Base-by-base conservation (phyloP, 1,140 invertebrate species). In the Aethina tumida region DNA sequence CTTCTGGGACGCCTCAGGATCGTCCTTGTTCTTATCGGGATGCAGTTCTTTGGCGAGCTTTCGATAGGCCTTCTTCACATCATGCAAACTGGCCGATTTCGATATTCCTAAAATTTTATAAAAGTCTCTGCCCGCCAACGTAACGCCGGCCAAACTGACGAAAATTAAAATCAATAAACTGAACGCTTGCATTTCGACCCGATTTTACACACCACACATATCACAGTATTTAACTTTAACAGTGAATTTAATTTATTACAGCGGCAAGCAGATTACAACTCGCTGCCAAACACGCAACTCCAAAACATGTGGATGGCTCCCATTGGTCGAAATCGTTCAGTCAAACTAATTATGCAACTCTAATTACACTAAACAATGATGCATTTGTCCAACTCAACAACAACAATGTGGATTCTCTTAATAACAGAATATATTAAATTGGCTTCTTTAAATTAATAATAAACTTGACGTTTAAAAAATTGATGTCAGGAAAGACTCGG, bases 21-120 rank as follows among this genome's bases (percentile, higher is more conserved):
- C 93, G 66, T 91, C 83, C 64, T 83, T 79, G 65, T 99, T 99
- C 62, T 96, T 97, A 58, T 99, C 97, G 10, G 97, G 97, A 79
- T 99, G 97, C 24, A 96, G 63, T 65, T 97, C 88, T 68, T 96
- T 98, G 1, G 96, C 96, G 62, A 94, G 62, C 52, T 79, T 84
- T 53, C 96, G 73, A 59, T 98, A 99, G 2, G 94, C 93, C 69
- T 97, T 97, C 65, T 99, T 99, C 24, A 99, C 91, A 65, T 96
- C 84, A 69, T 98, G 92, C 29, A 79, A 77, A 52, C 71, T 87
- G 12, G 96, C 95, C 59, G 72, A 77, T 62, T 73, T 78, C 12
- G 79, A 66, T 43, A 98, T 75, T 51, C 85, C 81, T 20, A 99
- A 71, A 58, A 99, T 98, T 53, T 78, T 73, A 68, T 99, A 99